A percentile compares a stretch with the other conserved stretches of the same genome.
Conservation (phyloP, 1,140 invertebrate genomes). For the Fopius arisanus region DNA sequence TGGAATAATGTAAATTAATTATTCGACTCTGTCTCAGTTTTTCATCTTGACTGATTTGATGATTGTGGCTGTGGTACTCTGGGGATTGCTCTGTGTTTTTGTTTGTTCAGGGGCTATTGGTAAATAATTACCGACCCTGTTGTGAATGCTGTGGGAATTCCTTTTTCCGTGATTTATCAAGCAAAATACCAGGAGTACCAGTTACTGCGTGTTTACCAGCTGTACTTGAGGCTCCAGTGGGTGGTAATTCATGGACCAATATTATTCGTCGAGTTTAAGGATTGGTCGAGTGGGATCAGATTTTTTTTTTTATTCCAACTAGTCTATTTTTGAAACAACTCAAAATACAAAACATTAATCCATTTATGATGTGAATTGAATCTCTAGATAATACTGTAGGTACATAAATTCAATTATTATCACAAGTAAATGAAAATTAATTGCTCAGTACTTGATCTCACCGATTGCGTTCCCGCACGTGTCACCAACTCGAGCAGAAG, state of each 20-base stretch:
- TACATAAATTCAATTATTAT: too few relatives aligned
- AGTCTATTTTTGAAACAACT: neutral
- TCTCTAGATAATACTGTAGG: too few relatives aligned
- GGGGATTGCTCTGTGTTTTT: neutral
- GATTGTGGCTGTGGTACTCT: neutral
- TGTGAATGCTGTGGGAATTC: conserved; percentile 42
- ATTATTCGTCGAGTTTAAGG: conserved; percentile 13
- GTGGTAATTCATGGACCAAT: conserved; percentile 18
- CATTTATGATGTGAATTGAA: neutral
- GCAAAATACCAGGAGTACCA: conserved; percentile 6
- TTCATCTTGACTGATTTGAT: neutral
- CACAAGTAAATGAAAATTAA: too few relatives aligned
- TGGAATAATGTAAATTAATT: neutral
- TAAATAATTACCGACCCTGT: conserved; percentile 13
- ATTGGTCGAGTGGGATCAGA: neutral
- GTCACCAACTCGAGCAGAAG: too few relatives aligned
- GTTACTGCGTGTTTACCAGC: conserved; percentile 6
- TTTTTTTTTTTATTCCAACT: neutral
- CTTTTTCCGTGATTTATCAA: conserved; percentile 21
- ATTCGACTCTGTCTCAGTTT: neutral
- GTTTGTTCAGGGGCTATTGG: neutral
- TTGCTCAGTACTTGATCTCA: too few relatives aligned
- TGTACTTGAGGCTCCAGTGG: conserved; percentile 11
- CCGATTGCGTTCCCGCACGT: too few relatives aligned
- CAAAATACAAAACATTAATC: neutral